Conservation (phyloP, 2,888 invertebrate genomes). For the Choristoneura rosaceana region DNA sequence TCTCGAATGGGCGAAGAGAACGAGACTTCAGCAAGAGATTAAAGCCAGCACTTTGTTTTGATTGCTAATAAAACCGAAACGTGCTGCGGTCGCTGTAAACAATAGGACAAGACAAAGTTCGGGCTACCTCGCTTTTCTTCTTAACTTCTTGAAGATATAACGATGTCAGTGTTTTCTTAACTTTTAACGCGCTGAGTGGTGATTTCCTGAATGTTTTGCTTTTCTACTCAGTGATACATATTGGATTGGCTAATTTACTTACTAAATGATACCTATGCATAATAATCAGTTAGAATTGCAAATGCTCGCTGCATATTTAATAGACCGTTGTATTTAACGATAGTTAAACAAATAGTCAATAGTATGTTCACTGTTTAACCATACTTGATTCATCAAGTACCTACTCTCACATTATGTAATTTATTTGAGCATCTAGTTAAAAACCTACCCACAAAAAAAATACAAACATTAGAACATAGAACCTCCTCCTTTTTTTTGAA, state of each 20-base stretch:
- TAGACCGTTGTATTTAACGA: neutral
- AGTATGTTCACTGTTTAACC: neutral
- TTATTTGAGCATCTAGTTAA: neutral
- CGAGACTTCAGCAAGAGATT: constrained; percentile 9
- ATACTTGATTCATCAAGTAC: neutral
- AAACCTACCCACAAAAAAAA: no score
- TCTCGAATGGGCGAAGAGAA: constrained; percentile 2
- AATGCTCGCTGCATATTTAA: neutral
- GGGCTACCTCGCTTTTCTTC: neutral
- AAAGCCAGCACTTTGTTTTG: constrained; percentile 13
- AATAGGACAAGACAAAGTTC: constrained; percentile 7
- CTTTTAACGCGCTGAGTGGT: neutral
- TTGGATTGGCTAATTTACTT: neutral
- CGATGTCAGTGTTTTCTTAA: neutral
- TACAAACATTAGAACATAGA: no score
- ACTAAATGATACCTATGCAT: constrained; percentile 9
- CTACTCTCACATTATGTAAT: neutral
- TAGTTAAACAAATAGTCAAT: neutral
- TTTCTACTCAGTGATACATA: neutral
- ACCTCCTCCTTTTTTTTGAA: no score
- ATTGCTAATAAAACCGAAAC: constrained; percentile 4
- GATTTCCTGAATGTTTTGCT: neutral
- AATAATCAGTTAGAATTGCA: constrained; percentile 21
- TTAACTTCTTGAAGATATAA: neutral
- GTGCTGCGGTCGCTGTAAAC: constrained; percentile 3